phyloP scores from a whole-genome alignment of 2,797 vertebrate species.

The Betta splendens region DNA sequence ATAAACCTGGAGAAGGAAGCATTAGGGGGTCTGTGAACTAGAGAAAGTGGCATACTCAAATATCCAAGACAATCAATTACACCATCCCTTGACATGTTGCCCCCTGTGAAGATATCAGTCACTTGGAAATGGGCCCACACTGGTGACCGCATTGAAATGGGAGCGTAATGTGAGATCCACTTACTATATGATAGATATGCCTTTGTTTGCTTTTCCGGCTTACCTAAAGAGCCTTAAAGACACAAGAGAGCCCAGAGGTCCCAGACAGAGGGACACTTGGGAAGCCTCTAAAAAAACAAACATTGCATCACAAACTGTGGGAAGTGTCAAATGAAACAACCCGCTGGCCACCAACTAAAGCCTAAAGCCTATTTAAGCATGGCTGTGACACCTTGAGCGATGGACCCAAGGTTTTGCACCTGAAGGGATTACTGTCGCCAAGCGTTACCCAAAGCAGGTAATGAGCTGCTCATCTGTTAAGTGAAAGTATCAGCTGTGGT shows the following conservation, averaged over 20 bases:
- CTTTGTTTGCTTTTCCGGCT: constrained; percentile 82
- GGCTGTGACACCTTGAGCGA: constrained; percentile 57
- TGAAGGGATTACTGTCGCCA: constrained; percentile 45
- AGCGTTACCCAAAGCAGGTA: constrained; percentile 38
- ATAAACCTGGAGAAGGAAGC: constrained; percentile 56
- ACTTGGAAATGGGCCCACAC: constrained; percentile 91
- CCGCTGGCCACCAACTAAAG: constrained; percentile 51
- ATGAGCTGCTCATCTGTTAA: constrained; percentile 59
- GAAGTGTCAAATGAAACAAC: constrained; percentile 66
- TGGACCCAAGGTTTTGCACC: constrained; percentile 45
- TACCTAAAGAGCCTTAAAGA: constrained; percentile 79
- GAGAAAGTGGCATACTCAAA: constrained; percentile 85
- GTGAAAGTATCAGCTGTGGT: constrained; percentile 52
- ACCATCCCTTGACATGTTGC: constrained; percentile 87
- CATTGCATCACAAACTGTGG: constrained; percentile 58
- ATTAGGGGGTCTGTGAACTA: constrained; percentile 75
- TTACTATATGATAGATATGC: constrained; percentile 93
- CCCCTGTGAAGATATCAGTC: constrained; percentile 91
- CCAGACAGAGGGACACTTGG: constrained; percentile 63
- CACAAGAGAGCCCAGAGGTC: constrained; percentile 65
- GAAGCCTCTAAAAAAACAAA: constrained; percentile 72
- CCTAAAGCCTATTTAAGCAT: constrained; percentile 53
- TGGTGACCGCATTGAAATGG: constrained; percentile 83
- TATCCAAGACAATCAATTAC: constrained; percentile 91
- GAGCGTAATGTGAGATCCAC: constrained; percentile 87